phyloP scores from a whole-genome alignment of 2,888 invertebrate genomes.

The Congeria kusceri region DNA sequence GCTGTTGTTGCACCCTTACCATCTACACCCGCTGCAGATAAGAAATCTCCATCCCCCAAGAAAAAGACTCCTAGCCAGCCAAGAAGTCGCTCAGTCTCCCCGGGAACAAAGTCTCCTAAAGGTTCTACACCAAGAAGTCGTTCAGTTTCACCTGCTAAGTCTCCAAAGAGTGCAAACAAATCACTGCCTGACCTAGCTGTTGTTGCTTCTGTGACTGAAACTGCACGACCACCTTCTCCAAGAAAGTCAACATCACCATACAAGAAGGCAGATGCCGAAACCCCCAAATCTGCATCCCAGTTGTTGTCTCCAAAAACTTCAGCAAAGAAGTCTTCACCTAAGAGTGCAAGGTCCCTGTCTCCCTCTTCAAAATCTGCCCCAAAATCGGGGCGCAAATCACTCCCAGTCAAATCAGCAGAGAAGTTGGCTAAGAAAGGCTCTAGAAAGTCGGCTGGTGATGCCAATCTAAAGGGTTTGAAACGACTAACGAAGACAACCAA shows the following conservation, averaged over 20 bases:
- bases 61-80: neutral
- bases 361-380: constrained; percentile 15
- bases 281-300: constrained; percentile 7
- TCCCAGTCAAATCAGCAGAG: neutral
- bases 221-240: constrained; percentile 21
- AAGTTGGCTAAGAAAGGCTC: constrained; percentile 21
- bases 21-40: neutral
- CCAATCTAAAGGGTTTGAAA: constrained; percentile 59
- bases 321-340: constrained; percentile 29
- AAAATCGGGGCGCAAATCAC: constrained; percentile 39
- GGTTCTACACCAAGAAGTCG: constrained; percentile 20
- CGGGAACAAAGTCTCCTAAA: constrained; percentile 15
- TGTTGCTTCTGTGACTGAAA: neutral
- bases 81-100: neutral
- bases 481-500: constrained; percentile 42
- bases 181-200: constrained; percentile 13
- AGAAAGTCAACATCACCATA: constrained; percentile 31
- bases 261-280: constrained; percentile 8
- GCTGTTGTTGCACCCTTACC: constrained; percentile 1
- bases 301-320: constrained; percentile 17
- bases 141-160: constrained; percentile 26
- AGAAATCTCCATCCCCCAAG: neutral
- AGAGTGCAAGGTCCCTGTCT: constrained; percentile 38
- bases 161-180: constrained; percentile 14
- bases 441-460: constrained; percentile 32